These are phyloP conservation scores for Columbina picui DNA, from an alignment of 2,113 vertebrate species.

Conservation along the genomic window DNA sequence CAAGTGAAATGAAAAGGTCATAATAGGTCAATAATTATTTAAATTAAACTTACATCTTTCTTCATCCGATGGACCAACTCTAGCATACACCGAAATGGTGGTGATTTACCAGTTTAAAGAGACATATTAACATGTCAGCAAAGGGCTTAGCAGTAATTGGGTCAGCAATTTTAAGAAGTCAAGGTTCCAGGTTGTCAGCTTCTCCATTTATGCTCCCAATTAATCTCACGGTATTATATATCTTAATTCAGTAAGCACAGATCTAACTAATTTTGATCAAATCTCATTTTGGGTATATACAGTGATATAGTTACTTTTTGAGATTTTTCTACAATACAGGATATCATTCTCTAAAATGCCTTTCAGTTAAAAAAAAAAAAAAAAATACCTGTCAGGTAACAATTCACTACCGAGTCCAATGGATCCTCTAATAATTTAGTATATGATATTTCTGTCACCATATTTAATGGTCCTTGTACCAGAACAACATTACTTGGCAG, in stretches of 20 bases:
- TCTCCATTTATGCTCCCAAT: conserved; percentile 67
- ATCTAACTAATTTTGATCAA: conserved; percentile 29
- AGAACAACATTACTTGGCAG: not conserved
- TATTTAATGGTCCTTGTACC: not conserved
- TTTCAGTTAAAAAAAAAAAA: not conserved
- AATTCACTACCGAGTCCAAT: not conserved
- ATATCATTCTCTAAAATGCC: not conserved
- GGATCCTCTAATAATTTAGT: not conserved
- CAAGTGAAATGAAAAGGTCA: conserved; percentile 68
- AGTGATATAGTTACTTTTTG: not conserved
- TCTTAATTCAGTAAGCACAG: conserved; percentile 53
- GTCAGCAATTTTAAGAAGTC: conserved; percentile 72
- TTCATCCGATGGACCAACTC: not conserved
- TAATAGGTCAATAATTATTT: conserved; percentile 73
- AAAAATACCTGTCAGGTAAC: not conserved
- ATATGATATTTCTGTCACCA: not conserved
- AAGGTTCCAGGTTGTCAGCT: conserved; percentile 67
- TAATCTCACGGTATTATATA: conserved; percentile 66
- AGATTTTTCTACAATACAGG: not conserved
- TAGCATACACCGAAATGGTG: not conserved
- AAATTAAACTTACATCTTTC: conserved; percentile 72
- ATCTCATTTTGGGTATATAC: not conserved
- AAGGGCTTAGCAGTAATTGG: conserved; percentile 66
- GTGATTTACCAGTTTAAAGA: conserved; percentile 71
- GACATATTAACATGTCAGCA: conserved; percentile 73